phyloP scores from a whole-genome alignment of 2,888 invertebrate genomes.

The Drosophila helvetica region DNA sequence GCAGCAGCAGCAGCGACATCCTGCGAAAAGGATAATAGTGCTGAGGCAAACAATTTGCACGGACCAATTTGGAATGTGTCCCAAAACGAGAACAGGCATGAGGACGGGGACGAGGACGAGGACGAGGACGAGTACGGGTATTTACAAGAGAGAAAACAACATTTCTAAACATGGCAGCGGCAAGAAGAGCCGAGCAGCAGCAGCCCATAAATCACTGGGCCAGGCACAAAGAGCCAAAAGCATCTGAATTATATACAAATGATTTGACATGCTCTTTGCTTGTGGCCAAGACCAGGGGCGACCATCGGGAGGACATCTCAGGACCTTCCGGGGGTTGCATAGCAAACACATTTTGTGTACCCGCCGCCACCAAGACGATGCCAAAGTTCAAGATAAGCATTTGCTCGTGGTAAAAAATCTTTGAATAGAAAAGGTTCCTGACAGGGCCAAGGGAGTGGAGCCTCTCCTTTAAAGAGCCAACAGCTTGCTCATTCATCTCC shows the following conservation, averaged over 20 bases:
- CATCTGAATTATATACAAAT: slow-evolving; percentile 80
- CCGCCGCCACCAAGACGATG: slow-evolving; percentile 51
- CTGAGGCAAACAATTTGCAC: slow-evolving; percentile 73
- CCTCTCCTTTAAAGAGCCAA: not conserved
- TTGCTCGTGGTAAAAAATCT: slow-evolving; percentile 16
- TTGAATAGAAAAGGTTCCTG: not conserved
- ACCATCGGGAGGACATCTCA: slow-evolving; percentile 1
- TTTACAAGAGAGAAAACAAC: slow-evolving; percentile 41
- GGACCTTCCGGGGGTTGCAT: slow-evolving; percentile 33
- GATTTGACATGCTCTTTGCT: slow-evolving; percentile 68
- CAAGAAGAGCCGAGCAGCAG: slow-evolving; percentile 51
- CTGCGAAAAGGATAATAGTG: slow-evolving; percentile 73
- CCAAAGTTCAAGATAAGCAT: slow-evolving; percentile 64
- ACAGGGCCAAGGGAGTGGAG: not conserved
- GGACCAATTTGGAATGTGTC: slow-evolving; percentile 57
- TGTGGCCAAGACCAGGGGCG: not conserved
- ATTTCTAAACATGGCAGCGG: slow-evolving; percentile 60
- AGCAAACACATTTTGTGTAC: slow-evolving; percentile 33
- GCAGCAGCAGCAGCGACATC: slow-evolving; percentile 25
- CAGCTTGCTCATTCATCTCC: slow-evolving; percentile 30
- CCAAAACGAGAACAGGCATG: slow-evolving; percentile 34
- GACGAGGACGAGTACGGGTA: not conserved
- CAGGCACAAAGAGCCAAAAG: slow-evolving; percentile 54
- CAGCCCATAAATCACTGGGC: slow-evolving; percentile 72
- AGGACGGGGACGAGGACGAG: slow-evolving; percentile 1